Percentiles rank a stretch among this genome's conserved stretches.
These are phyloP conservation scores for Xanthorhoe designata DNA, from an alignment of 2,888 invertebrate species.

Conservation along the genomic window DNA sequence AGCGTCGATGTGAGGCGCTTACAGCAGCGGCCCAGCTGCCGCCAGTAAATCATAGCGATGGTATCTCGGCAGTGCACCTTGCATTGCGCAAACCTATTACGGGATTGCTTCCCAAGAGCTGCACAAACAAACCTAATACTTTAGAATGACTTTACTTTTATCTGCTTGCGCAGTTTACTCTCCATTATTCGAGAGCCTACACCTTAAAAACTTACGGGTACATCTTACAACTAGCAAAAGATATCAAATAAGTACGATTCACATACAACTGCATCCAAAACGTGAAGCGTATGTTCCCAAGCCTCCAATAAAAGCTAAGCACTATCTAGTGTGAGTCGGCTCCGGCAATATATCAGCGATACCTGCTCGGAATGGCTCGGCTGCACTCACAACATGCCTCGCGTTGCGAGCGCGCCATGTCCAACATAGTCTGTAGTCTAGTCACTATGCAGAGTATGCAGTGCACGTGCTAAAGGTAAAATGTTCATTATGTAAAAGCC, in stretches of 20 bases:
- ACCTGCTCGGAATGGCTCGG: slow-evolving; percentile 5
- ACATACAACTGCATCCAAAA: background rate
- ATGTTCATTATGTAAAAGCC: background rate
- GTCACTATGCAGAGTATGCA: background rate
- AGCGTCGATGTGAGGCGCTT: too few species aligned
- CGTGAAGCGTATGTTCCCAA: background rate
- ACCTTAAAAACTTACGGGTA: too few species aligned
- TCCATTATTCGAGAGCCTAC: too few species aligned
- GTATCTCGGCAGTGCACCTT: slow-evolving; percentile 8
- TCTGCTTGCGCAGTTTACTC: background rate
- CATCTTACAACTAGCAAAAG: too few species aligned
- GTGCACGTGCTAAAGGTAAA: background rate
- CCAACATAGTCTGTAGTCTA: slow-evolving; percentile 5
- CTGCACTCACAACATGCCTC: slow-evolving; percentile 6
- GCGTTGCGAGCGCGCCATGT: background rate
- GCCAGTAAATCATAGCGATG: slow-evolving; percentile 11
- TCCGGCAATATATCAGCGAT: slow-evolving; percentile 5
- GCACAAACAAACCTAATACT: background rate
- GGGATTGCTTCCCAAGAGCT: slow-evolving; percentile 3
- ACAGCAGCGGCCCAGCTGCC: too few species aligned
- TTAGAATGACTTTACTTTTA: background rate
- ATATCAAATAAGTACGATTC: background rate
- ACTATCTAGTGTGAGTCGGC: background rate
- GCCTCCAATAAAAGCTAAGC: background rate
- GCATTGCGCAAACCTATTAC: slow-evolving; percentile 9